Base-by-base conservation (phyloP, 2,888 invertebrate genomes). In the Dicyrtomina minuta region DNA sequence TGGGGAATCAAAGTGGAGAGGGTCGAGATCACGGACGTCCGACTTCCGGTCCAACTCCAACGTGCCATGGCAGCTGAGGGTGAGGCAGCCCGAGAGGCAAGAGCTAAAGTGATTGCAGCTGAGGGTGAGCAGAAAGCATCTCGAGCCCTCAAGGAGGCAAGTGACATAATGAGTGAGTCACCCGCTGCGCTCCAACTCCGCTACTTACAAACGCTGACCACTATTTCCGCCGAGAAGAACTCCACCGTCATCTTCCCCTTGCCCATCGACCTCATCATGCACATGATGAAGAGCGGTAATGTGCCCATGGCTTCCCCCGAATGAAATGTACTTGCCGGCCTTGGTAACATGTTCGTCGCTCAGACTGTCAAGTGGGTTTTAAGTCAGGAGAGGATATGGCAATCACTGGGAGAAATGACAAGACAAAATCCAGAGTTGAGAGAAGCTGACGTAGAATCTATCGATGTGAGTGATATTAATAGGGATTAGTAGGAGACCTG, bases 161-260 rank as follows among this genome's bases (percentile, higher is more conserved):
- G 93, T 1, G 89, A 93, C 79, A 91, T 93, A 62, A 92, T 94
- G 82, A 85, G 87, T 27, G 89, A 71, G 58, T 74, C 70, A 39
- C 95, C 96, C 10, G 93, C 95, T 5, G 96, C 97, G 17, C 84
- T 97, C 41, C 96, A 97, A 82, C 87, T 97, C 24, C 89, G 96
- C 72, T 97, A 96, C 81, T 53, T 69, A 2, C 61, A 72, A 44
- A 72, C 72, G 2, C 26, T 72, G 62, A 72, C 56, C n/a, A 72
- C 68, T 8, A 72, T 72, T 15, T 66, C 66, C 1, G 65, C 69
- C 0, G 69, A 69, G 58, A 69, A 69, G 59, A 66, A 70, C 41
- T 66, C 66, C 5, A 70, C 70, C 12, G 61, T 70, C 15, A 33
- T 70, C 17, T 66, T 70, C 56, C 70, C 70, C 6, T 61, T 70